phyloP scores from a whole-genome alignment of 1,140 invertebrate genomes.

The Penaeus vannamei region DNA sequence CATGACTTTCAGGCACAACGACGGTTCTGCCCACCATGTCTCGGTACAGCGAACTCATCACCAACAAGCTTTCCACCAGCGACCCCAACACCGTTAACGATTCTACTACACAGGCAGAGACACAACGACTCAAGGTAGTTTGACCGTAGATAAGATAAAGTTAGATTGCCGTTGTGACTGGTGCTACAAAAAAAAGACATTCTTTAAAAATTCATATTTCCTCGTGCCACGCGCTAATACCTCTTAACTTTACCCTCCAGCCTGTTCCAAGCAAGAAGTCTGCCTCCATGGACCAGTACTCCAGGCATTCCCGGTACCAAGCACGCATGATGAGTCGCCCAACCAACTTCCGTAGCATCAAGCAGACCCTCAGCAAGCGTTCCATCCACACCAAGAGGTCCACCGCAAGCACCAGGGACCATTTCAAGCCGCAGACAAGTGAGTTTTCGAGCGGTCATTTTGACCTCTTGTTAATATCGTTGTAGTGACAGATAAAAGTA shows the following conservation, averaged over 20 bases:
- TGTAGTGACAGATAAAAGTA: no score
- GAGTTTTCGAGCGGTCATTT: not conserved
- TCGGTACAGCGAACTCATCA: constrained; percentile 54
- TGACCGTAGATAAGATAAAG: not conserved
- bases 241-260: not conserved
- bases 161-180: not conserved
- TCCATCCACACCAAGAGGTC: constrained; percentile 57
- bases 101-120: constrained; percentile 40
- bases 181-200: no score
- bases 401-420: constrained; percentile 39
- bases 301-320: constrained; percentile 6
- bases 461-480: constrained; percentile 42
- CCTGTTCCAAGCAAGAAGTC: constrained; percentile 58
- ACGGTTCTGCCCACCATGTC: constrained; percentile 57
- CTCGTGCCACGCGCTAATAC: no score
- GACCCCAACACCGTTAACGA: constrained; percentile 60
- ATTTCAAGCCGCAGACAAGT: constrained; percentile 34
- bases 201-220: no score
- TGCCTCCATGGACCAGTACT: constrained; percentile 24
- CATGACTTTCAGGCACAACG: constrained; percentile 6
- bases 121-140: constrained; percentile 25
- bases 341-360: constrained; percentile 53
- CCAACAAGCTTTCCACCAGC: constrained; percentile 58
- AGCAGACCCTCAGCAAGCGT: constrained; percentile 57
- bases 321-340: constrained; percentile 36